Evolutionary conservation across 2,888 invertebrate genomes (phyloP), one percentile per base, ranked within the genome.

Genomic region (Pyrgus malvae): DNA sequence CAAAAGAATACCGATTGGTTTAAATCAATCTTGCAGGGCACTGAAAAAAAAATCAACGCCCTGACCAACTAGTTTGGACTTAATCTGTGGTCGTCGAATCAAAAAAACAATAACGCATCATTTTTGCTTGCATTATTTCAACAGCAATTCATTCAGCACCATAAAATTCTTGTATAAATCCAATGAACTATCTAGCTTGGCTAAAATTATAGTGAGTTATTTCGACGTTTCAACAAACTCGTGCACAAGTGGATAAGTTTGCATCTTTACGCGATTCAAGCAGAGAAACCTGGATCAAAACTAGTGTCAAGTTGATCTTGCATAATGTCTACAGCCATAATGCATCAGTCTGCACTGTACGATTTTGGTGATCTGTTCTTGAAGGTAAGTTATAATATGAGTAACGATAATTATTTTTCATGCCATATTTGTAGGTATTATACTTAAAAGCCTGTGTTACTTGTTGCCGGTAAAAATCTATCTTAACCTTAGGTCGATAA

Each of bases 321-420:
- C 87, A 92, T 83, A 79, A 95, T 94, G 95, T 94, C 94, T 89
- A 94, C 95, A 70, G 94, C 94, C 83, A 94, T 94, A 85, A 94
- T 94, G 94, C 93, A 93, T 87, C 93, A 92, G 88, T 92, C 93
- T 87, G 92, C 94, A 78, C 92, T 93, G 91, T 94, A 93, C 90
- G 94, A 94, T 76, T 93, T 94, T 91, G 93, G 93, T 91, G 94
- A 94, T 84, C 92, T 93, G 85, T 90, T 93, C 74, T 91, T 93
- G 81, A 94, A 94, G 94, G 94, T 94, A 92, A 86, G 83, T 75
- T 58, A 31, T 2, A 8, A 55, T 59, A 59, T 54, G 19, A 41
- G 12, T 9, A 3, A 31, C 31, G 3, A 5, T 11, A 4, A 33
- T 4, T 14, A 33, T 33, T 33, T 33, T 14, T 12, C 12, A 33